Conservation (phyloP, 2,113 vertebrate species). For the Penelope pileata region DNA sequence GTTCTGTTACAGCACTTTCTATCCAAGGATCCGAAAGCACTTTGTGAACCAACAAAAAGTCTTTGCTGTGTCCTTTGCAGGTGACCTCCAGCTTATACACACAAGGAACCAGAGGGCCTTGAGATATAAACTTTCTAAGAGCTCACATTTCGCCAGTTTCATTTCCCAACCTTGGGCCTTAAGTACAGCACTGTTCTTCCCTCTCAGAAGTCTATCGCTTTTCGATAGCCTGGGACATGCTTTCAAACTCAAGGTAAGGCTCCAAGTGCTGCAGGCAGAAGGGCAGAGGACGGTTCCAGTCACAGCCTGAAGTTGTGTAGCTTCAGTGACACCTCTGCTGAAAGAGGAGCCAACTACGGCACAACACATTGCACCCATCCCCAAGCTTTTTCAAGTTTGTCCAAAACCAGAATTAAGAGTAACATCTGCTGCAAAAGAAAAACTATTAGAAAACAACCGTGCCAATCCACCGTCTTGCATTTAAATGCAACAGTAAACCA, state of each 20-base stretch:
- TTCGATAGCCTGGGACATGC: background rate
- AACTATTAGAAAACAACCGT: background rate
- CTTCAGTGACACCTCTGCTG: background rate
- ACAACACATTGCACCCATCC: background rate
- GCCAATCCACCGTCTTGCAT: background rate
- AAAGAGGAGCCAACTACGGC: background rate
- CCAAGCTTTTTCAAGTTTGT: constrained; percentile 27
- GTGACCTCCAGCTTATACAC: background rate
- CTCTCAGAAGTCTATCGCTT: background rate
- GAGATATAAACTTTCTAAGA: background rate
- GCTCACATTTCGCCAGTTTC: background rate
- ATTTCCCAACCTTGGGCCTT: background rate
- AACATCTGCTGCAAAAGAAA: constrained; percentile 4
- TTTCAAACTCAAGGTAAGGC: background rate
- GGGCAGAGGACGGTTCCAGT: background rate
- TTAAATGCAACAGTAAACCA: background rate
- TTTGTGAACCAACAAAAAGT: background rate
- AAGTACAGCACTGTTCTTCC: constrained; percentile 18
- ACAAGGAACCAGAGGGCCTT: background rate
- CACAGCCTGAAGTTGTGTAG: background rate
- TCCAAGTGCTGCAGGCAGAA: background rate
- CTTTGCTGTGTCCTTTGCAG: background rate
- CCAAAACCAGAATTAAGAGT: background rate
- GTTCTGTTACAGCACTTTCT: background rate
- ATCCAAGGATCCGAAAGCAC: background rate